Evolutionary conservation across 2,888 invertebrate species (phyloP).

Genomic region (Amaurobius ferox): DNA sequence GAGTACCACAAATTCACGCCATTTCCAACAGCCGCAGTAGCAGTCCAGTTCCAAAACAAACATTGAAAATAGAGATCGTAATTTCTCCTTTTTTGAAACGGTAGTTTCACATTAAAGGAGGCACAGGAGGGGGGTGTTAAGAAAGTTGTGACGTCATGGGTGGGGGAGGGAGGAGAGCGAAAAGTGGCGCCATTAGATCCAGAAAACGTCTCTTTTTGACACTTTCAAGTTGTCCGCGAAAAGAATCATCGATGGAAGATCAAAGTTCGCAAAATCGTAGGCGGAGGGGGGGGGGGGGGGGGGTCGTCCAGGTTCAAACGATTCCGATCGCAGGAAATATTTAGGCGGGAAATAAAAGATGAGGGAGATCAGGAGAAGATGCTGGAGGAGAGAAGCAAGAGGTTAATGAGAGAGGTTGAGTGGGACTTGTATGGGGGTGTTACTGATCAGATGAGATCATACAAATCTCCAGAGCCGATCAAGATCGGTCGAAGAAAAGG

Average conservation of each 20-base stretch:
- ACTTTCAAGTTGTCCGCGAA: constrained; percentile 58
- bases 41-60: too few species aligned
- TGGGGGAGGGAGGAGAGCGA: not conserved
- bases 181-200: constrained; percentile 24
- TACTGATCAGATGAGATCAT: too few species aligned
- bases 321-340: constrained; percentile 2
- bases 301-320: not conserved
- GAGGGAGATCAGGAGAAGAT: not conserved
- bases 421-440: too few species aligned
- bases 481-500: too few species aligned
- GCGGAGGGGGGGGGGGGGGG: constrained; percentile 16
- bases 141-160: not conserved
- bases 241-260: constrained; percentile 57
- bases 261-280: constrained; percentile 62
- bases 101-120: not conserved
- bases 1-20: too few species aligned
- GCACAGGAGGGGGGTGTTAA: not conserved
- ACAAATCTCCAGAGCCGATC: too few species aligned
- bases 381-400: not conserved
- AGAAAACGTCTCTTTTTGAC: constrained; percentile 48
- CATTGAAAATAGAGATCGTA: too few species aligned
- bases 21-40: too few species aligned
- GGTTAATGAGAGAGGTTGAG: constrained; percentile 9
- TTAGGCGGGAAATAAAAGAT: constrained; percentile 15
- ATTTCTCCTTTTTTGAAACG: not conserved